phyloP scores from a whole-genome alignment of 2,113 vertebrate species.

The Irena cyanogastra region DNA sequence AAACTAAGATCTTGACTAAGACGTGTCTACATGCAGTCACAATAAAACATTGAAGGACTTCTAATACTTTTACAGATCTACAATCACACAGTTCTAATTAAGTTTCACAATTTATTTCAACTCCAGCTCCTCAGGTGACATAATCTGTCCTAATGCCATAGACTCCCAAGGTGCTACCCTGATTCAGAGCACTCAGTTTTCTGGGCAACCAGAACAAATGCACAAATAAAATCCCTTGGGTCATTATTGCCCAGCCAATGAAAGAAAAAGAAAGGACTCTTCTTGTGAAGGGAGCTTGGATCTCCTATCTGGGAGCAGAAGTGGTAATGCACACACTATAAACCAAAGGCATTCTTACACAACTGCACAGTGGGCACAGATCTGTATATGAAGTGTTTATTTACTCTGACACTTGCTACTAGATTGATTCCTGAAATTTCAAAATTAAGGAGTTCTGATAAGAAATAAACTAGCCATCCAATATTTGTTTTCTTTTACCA shows the following conservation, averaged over 20 bases:
- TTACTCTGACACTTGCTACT: neutral
- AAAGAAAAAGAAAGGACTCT: neutral
- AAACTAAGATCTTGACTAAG: conserved; percentile 12
- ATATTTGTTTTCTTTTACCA: neutral
- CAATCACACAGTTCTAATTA: neutral
- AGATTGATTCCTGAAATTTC: neutral
- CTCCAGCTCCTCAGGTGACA: neutral
- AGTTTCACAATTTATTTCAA: conserved; percentile 11
- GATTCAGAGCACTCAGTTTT: neutral
- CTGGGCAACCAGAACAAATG: neutral
- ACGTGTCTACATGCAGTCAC: neutral
- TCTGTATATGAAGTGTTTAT: neutral
- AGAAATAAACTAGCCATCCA: neutral
- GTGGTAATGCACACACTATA: neutral
- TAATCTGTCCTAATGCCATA: conserved; percentile 15
- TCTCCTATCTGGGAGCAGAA: neutral
- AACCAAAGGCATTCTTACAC: neutral
- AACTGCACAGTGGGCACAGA: neutral
- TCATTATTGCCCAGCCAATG: neutral
- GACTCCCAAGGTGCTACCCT: neutral
- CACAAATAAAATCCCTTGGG: neutral
- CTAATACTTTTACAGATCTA: neutral
- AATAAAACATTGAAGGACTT: neutral
- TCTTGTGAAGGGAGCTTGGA: neutral
- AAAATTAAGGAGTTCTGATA: neutral